Evolutionary conservation across 2,888 invertebrate genomes (phyloP).

Genomic region (Chrysina gloriosa): DNA sequence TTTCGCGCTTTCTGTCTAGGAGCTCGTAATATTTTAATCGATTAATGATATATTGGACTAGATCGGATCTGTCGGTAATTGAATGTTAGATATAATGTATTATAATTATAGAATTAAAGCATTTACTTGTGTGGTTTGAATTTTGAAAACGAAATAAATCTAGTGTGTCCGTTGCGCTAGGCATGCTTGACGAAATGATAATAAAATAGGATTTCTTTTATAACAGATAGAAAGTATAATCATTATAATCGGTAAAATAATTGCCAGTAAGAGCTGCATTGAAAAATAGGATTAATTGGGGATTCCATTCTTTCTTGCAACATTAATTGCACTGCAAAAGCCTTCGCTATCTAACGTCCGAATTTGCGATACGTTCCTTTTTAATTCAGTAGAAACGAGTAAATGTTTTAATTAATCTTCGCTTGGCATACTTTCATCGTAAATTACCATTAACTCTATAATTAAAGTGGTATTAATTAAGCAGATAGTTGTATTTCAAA

Average conservation of each 20-base stretch:
- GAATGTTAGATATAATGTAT: neutral
- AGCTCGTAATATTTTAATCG: slow-evolving; percentile 9
- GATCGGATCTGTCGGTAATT: neutral
- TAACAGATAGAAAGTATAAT: neutral
- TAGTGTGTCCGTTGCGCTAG: neutral
- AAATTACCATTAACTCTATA: too few relatives aligned
- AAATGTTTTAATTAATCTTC: too few relatives aligned
- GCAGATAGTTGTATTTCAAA: too few relatives aligned
- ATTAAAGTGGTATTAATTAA: too few relatives aligned
- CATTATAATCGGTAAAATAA: neutral
- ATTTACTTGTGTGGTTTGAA: neutral
- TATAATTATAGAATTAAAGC: neutral
- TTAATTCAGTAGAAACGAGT: too few relatives aligned
- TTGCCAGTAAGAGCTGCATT: neutral
- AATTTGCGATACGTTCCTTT: too few relatives aligned
- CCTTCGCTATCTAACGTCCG: too few relatives aligned
- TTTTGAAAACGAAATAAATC: neutral
- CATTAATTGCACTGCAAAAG: too few relatives aligned
- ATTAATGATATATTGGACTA: slow-evolving; percentile 14
- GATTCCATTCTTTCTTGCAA: too few relatives aligned
- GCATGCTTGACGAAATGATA: neutral
- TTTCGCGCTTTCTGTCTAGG: slow-evolving; percentile 6
- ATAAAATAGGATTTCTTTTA: neutral
- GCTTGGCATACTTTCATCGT: too few relatives aligned
- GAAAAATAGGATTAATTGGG: too few relatives aligned